Conservation (phyloP, 2,113 vertebrate species). For the Eulacestoma nigropectus region DNA sequence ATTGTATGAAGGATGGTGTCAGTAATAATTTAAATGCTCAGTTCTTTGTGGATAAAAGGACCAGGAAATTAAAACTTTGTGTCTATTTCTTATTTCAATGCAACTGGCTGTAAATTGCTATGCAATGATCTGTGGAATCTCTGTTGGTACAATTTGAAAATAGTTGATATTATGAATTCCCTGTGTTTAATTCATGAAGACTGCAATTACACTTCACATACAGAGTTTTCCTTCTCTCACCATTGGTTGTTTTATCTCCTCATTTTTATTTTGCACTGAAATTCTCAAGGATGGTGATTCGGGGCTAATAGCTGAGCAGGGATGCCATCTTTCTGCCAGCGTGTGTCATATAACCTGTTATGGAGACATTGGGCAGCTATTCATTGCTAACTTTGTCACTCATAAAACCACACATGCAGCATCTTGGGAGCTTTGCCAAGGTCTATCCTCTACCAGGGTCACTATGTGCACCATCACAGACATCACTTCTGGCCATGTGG, state of each 20-base stretch:
- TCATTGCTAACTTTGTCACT: background rate
- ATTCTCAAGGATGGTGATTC: background rate
- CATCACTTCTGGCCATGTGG: background rate
- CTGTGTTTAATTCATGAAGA: background rate
- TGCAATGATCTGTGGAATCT: background rate
- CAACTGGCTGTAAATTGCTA: background rate
- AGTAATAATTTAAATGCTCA: background rate
- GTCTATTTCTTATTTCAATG: background rate
- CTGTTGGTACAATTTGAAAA: background rate
- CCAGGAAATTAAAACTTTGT: background rate
- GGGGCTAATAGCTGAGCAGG: background rate
- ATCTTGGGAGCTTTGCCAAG: background rate
- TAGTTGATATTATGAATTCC: background rate
- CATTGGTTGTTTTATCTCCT: background rate
- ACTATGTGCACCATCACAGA: background rate
- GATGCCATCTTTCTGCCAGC: constrained; percentile 40
- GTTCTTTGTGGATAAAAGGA: background rate
- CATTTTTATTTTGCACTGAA: background rate
- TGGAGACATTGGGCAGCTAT: background rate
- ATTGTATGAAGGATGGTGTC: background rate
- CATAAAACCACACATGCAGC: background rate
- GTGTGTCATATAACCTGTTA: background rate
- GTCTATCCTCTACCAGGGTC: background rate
- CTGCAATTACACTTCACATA: background rate
- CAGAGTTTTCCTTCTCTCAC: background rate